A percentile compares a stretch with the other conserved stretches of the same genome.
These are phyloP conservation scores for Nibea albiflora DNA, from an alignment of 2,113 vertebrate genomes.

Conservation along the genomic window DNA sequence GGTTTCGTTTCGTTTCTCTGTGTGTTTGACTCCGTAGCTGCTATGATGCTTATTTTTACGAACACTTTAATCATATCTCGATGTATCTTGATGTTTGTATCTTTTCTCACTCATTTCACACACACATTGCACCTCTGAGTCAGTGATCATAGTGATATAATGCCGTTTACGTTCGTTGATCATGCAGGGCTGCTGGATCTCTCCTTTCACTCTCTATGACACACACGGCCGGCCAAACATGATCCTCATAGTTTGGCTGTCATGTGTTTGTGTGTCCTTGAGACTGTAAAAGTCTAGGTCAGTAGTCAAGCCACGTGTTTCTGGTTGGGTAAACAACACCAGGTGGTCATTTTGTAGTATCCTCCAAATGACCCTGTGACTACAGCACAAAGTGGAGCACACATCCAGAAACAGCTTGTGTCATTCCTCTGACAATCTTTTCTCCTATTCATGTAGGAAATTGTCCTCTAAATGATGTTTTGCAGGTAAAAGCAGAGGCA, in stretches of 20 bases:
- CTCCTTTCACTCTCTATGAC: background rate
- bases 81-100: too few species aligned
- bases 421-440: background rate
- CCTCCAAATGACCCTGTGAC: conserved; percentile 51
- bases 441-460: background rate
- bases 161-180: background rate
- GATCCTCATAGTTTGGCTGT: conserved; percentile 4
- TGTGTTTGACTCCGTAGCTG: background rate
- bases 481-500: conserved; percentile 52
- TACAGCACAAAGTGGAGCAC: background rate
- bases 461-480: conserved; percentile 30
- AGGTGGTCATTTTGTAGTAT: conserved; percentile 38
- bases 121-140: background rate
- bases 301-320: conserved; percentile 21
- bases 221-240: background rate
- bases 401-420: background rate
- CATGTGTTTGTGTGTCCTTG: conserved; percentile 64
- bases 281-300: conserved; percentile 42
- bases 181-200: background rate
- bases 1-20: background rate
- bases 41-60: background rate
- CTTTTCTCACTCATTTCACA: background rate
- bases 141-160: background rate
- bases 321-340: conserved; percentile 49
- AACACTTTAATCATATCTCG: background rate